phyloP scores from a whole-genome alignment of 2,113 vertebrate species.

The human (Homo sapiens) region GRCh38 chr6:43858001-43858500 shows the following conservation, averaged over 20 bases:
- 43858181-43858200: background rate
- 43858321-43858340: background rate
- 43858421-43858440: background rate
- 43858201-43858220: background rate
- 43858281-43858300: background rate
- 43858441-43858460: background rate
- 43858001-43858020: background rate
- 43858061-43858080: background rate
- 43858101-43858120: background rate
- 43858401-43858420: background rate
- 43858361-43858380: background rate
- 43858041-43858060: background rate
- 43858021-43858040: background rate
- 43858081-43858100: background rate
- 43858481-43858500: rapidly evolving
- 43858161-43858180: background rate
- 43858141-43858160: background rate
- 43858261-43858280: background rate
- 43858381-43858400: background rate
- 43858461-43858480: background rate
- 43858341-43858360: background rate
- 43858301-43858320: background rate
- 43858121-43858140: background rate
- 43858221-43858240: background rate
- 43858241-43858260: background rate